Evolutionary conservation across 2,797 vertebrate genomes (phyloP).

Genomic region (Peromyscus attwateri): DNA sequence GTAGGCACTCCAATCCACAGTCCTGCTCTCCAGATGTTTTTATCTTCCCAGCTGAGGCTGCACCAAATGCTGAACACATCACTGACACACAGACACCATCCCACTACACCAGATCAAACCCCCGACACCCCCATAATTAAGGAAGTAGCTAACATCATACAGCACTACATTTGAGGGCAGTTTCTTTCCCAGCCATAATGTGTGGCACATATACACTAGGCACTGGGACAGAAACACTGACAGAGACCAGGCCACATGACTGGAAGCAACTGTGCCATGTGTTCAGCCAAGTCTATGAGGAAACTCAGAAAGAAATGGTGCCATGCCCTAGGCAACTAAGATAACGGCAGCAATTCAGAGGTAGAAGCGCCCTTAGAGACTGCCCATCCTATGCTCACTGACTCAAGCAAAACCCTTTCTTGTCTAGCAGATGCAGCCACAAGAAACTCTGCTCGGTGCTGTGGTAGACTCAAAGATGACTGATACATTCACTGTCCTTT

Average conservation of each 20-base stretch:
- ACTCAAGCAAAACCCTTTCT: conserved; percentile 40
- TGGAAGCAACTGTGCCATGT: background rate
- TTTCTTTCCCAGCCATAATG: background rate
- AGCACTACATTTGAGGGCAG: background rate
- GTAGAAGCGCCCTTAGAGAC: background rate
- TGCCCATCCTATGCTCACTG: background rate
- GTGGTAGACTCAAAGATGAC: background rate
- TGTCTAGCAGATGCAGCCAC: background rate
- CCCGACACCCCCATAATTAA: background rate
- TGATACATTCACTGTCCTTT: background rate
- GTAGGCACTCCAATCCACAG: background rate
- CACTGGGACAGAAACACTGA: background rate
- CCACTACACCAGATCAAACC: background rate
- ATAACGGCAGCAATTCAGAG: background rate
- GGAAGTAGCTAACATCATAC: background rate
- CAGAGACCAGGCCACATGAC: background rate
- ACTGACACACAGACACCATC: background rate
- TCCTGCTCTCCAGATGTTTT: background rate
- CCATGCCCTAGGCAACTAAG: background rate
- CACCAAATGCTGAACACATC: background rate
- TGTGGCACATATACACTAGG: background rate
- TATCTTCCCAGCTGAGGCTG: background rate
- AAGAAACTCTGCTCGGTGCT: background rate
- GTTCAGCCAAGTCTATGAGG: background rate
- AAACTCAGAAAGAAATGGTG: background rate